Percentiles rank a stretch among this genome's conserved stretches.
phyloP scores from a whole-genome alignment of 1,140 invertebrate genomes.

The Eupristina koningsbergeri region DNA sequence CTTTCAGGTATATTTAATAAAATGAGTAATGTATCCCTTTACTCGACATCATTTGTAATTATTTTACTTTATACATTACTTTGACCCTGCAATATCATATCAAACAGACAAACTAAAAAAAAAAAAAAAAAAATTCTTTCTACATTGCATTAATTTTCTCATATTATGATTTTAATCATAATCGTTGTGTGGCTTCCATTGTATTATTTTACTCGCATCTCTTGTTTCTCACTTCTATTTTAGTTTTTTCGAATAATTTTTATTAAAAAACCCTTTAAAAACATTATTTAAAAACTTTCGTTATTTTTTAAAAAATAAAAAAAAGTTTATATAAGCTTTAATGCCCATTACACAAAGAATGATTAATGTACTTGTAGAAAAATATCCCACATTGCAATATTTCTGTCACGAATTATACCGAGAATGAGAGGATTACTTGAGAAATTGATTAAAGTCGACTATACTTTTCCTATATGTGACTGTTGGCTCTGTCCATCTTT shows the following conservation, averaged over 20 bases:
- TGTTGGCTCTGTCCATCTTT: background rate
- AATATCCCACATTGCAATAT: background rate
- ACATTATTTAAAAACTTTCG: too few relatives aligned
- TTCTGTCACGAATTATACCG: background rate
- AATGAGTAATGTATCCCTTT: too few relatives aligned
- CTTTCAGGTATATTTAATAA: too few relatives aligned
- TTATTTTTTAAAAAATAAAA: too few relatives aligned
- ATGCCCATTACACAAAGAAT: background rate
- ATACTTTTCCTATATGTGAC: background rate
- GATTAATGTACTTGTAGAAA: background rate
- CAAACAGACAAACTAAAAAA: too few relatives aligned
- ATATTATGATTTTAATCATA: background rate
- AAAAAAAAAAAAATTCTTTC: too few relatives aligned
- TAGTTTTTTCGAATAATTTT: background rate
- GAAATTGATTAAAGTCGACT: background rate
- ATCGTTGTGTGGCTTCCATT: background rate
- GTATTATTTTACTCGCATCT: background rate
- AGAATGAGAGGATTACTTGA: background rate
- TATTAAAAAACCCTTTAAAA: too few relatives aligned
- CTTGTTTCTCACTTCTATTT: background rate
- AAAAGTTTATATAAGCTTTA: background rate
- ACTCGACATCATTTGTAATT: too few relatives aligned
- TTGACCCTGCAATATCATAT: too few relatives aligned
- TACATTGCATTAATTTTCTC: background rate
- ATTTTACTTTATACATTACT: too few relatives aligned